Evolutionary conservation across 2,888 invertebrate genomes (phyloP), one percentile per base, ranked within the genome.

Genomic region (Melangyna quadrimaculata): DNA sequence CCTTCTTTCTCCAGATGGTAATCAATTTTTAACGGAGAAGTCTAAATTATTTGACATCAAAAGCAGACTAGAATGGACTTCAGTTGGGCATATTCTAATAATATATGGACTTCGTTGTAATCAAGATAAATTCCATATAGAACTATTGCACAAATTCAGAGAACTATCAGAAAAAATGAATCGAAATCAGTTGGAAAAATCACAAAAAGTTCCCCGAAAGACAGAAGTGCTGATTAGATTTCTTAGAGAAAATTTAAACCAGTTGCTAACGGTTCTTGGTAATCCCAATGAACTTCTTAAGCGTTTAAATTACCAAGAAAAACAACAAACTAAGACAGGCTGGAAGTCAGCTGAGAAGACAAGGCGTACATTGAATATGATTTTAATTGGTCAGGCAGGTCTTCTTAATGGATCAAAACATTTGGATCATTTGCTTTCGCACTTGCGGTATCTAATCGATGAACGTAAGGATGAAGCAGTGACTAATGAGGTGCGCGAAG

Each of bases 301-400:
- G 53, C 92, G 93, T 84, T 89, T 94, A 37, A 91, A 89, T 37
- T 92, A 89, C 79, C 89, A 93, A 27, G 93, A 94, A 87, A 92
- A 90, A 32, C 90, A 91, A 80, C 93, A 93, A 77, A 91, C 93
- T 32, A 92, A 93, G 90, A 88, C 91, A 90, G 51, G 91, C 88
- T 89, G 70, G 67, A 92, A 91, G 63, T 88, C 91, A 81, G 93
- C 94, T 2, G 93, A 93, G 74, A 90, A 90, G 57, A 91, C 92
- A 88, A 89, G 93, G 3, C 93, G 92, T 71, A 92, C 91, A 61
- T 90, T 94, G 0, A 94, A 94, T 88, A 94, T 94, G 93, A 93
- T 94, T 37, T 90, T 94, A 7, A 89, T 94, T 7, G 94, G 94
- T 0, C 94, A 94, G 89, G 93, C 93, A 0, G 94, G 94, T 0